phyloP scores from a whole-genome alignment of 1,140 invertebrate species.

The Calosoma granatense region DNA sequence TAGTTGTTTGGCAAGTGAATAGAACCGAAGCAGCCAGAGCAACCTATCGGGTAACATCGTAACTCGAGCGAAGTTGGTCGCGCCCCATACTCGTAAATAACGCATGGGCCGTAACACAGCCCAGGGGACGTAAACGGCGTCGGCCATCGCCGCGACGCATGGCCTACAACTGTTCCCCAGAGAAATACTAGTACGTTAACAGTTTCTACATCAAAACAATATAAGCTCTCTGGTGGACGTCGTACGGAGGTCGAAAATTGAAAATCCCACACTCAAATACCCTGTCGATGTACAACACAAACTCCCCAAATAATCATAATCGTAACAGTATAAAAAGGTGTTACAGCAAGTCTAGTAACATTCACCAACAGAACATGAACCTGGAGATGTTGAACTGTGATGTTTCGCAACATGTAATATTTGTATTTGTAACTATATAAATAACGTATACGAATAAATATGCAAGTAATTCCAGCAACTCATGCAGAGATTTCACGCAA shows the following conservation, averaged over 20 bases:
- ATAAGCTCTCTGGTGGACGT: background rate
- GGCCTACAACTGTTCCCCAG: background rate
- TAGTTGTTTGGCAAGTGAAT: too few species aligned
- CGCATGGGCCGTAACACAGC: background rate
- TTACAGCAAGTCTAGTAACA: too few species aligned
- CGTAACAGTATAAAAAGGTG: too few species aligned
- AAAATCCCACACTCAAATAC: background rate
- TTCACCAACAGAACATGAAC: too few species aligned
- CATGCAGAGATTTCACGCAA: too few species aligned
- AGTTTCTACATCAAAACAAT: conserved; percentile 9
- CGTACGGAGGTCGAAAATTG: background rate
- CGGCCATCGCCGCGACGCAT: background rate
- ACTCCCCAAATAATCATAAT: background rate
- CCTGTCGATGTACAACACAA: background rate
- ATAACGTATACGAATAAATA: too few species aligned
- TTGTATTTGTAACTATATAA: background rate
- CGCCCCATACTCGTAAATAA: conserved; percentile 1
- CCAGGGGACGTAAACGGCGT: background rate
- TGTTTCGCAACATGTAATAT: background rate
- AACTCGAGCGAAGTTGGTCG: background rate
- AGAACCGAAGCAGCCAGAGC: too few species aligned
- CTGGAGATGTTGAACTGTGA: too few species aligned
- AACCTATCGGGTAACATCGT: too few species aligned
- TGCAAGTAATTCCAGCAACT: too few species aligned
- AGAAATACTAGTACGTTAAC: conserved; percentile 8